Evolutionary conservation across 1,140 invertebrate species (phyloP).

Genomic region (Centruroides sculpturatus): DNA sequence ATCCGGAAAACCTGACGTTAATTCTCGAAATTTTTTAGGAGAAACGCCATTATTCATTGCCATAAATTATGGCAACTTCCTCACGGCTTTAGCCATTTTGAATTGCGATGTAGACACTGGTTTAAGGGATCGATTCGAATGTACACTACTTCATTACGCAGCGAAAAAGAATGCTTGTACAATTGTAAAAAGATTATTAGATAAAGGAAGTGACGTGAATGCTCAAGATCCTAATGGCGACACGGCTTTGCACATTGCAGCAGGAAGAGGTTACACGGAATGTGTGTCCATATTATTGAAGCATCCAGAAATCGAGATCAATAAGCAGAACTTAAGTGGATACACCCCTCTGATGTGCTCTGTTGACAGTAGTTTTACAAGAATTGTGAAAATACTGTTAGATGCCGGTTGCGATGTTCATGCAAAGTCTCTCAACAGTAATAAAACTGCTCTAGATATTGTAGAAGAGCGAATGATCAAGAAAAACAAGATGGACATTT

Average conservation of each 20-base stretch:
- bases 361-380: too few species aligned
- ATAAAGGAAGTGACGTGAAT: not conserved
- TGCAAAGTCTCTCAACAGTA: too few species aligned
- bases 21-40: conserved; percentile 62
- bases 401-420: too few species aligned
- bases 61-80: conserved; percentile 75
- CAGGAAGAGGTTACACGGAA: not conserved
- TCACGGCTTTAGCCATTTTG: conserved; percentile 53
- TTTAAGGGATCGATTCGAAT: conserved; percentile 18
- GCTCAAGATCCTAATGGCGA: not conserved
- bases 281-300: not conserved
- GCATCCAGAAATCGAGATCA: not conserved
- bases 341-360: too few species aligned
- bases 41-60: conserved; percentile 90
- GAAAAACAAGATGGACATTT: too few species aligned
- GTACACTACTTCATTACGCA: conserved; percentile 11
- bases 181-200: not conserved
- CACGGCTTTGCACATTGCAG: not conserved
- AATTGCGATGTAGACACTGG: conserved; percentile 5
- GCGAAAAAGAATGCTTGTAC: conserved; percentile 9
- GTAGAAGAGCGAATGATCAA: not conserved
- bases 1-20: conserved; percentile 15
- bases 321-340: not conserved
- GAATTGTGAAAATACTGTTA: too few species aligned
- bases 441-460: not conserved